A percentile compares a stretch with the other conserved stretches of the same genome.
Conservation (phyloP, 2,113 vertebrate genomes). For the Lampris incognitus region DNA sequence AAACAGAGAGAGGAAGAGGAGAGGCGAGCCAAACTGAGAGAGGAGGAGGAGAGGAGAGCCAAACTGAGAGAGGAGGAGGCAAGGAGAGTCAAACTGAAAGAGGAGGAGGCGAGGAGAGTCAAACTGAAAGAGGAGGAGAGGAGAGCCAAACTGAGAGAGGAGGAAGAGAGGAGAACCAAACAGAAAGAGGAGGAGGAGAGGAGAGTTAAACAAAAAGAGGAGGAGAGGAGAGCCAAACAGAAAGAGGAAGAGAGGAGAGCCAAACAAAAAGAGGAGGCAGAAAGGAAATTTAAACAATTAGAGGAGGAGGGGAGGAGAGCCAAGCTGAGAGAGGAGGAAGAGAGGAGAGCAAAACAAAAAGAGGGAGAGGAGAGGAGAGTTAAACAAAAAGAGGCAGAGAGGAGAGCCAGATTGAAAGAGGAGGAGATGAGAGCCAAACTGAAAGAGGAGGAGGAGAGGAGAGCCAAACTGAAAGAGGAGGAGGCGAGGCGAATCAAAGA, state of each 20-base stretch:
- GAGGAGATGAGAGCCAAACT: no score
- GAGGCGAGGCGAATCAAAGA: no score
- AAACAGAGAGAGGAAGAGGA: neutral
- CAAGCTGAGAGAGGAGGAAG: no score
- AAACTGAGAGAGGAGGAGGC: conserved; percentile 19
- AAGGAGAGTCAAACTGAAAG: conserved; percentile 19
- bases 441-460: no score
- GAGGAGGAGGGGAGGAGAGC: no score
- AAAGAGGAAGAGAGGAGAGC: conserved; percentile 34
- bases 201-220: conserved; percentile 14
- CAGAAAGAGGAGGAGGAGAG: conserved; percentile 8
- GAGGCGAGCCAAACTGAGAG: neutral
- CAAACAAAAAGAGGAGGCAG: conserved; percentile 27
- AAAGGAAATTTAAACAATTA: conserved; percentile 10
- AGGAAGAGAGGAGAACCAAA: conserved; percentile 3
- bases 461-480: no score
- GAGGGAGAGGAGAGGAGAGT: no score
- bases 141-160: neutral
- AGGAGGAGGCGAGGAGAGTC: conserved; percentile 17
- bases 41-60: neutral
- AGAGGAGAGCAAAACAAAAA: neutral
- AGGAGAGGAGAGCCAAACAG: conserved; percentile 18
- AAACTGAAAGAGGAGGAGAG: conserved; percentile 29
- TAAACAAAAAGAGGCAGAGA: no score
- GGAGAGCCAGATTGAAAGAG: no score